Percentiles rank a stretch among this genome's conserved stretches.
phyloP scores from a whole-genome alignment of 1,140 invertebrate species.

The Monochamus saltuarius region DNA sequence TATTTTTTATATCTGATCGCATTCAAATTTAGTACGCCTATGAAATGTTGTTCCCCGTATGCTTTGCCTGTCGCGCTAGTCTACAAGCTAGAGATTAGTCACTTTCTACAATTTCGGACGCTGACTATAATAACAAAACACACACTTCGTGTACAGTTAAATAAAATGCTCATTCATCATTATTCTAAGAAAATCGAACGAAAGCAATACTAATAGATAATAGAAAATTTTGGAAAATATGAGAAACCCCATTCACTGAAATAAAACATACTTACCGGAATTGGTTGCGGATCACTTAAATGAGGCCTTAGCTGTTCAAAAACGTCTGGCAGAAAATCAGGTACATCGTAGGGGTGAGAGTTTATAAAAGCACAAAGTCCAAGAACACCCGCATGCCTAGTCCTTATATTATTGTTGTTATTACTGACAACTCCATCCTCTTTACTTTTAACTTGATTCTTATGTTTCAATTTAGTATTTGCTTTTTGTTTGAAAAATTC shows the following conservation, averaged over 20 bases:
- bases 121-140: too few relatives aligned
- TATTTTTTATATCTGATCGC: too few relatives aligned
- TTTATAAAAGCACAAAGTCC: conserved; percentile 86
- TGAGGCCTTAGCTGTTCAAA: conserved; percentile 78
- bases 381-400: conserved; percentile 79
- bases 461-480: conserved; percentile 49
- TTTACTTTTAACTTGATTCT: conserved; percentile 28
- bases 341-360: conserved; percentile 89
- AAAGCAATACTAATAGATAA: too few relatives aligned
- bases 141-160: too few relatives aligned
- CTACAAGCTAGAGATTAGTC: too few relatives aligned
- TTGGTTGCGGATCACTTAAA: conserved; percentile 86
- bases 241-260: too few relatives aligned
- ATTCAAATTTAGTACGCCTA: too few relatives aligned
- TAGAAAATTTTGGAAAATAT: not conserved
- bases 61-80: too few relatives aligned
- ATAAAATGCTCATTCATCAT: too few relatives aligned
- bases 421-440: conserved; percentile 28
- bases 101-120: too few relatives aligned
- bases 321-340: conserved; percentile 78
- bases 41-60: too few relatives aligned
- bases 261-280: conserved; percentile 71
- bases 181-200: too few relatives aligned
- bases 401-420: conserved; percentile 46
- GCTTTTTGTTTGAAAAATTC: conserved; percentile 58